Percentiles rank a stretch among this genome's conserved stretches.
These are phyloP conservation scores for Hypsopygia costalis DNA, from an alignment of 2,888 invertebrate genomes.

Conservation along the genomic window DNA sequence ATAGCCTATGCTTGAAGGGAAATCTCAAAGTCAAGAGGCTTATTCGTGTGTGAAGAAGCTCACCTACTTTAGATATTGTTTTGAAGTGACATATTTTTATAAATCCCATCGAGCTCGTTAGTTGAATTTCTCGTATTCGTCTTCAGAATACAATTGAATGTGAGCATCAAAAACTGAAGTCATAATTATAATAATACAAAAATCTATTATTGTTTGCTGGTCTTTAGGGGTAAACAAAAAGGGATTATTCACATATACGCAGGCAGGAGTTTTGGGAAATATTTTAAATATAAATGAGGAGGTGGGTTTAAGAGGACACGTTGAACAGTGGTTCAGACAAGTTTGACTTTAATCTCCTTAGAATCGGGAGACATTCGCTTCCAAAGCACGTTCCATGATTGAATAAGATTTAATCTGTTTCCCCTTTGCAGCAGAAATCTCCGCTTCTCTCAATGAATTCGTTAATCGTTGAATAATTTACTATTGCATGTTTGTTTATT, in stretches of 20 bases:
- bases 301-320: constrained; percentile 38
- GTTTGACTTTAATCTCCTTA: constrained; percentile 67
- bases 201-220: constrained; percentile 39
- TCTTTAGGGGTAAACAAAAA: constrained; percentile 39
- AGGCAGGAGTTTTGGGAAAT: constrained; percentile 34
- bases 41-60: constrained; percentile 78
- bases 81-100: constrained; percentile 65
- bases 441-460: constrained; percentile 43
- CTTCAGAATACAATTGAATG: constrained; percentile 76
- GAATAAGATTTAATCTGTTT: constrained; percentile 72
- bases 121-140: constrained; percentile 61
- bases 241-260: constrained; percentile 35
- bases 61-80: constrained; percentile 57
- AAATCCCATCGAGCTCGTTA: constrained; percentile 64
- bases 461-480: constrained; percentile 70
- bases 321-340: constrained; percentile 42
- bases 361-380: constrained; percentile 63
- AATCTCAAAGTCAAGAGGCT: constrained; percentile 72
- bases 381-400: constrained; percentile 66
- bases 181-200: constrained; percentile 61
- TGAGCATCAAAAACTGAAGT: constrained; percentile 66
- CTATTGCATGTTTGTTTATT: constrained; percentile 45
- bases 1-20: constrained; percentile 57
- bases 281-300: constrained; percentile 47
- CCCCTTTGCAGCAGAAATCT: constrained; percentile 52